These are phyloP conservation scores for Cydia fagiglandana DNA, from an alignment of 1,140 invertebrate species.

Conservation along the genomic window DNA sequence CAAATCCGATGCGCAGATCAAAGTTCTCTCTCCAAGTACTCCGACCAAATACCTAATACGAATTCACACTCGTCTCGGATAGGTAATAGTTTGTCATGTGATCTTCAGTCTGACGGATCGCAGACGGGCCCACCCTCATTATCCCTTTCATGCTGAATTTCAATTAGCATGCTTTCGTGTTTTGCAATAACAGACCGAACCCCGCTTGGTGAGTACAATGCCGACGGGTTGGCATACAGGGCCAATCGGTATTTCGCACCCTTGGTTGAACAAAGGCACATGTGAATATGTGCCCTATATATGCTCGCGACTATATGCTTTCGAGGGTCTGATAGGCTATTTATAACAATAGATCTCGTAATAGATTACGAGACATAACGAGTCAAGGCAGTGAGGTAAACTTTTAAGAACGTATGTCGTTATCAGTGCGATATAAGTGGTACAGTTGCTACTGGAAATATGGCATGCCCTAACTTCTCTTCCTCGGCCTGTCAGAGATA, in stretches of 20 bases:
- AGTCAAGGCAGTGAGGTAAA: background rate
- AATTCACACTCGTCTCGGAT: constrained; percentile 26
- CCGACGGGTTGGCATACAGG: constrained; percentile 16
- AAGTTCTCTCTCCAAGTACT: background rate
- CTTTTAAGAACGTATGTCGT: background rate
- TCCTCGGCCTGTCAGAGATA: too few relatives aligned
- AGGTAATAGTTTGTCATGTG: constrained; percentile 44
- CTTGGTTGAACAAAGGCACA: constrained; percentile 16
- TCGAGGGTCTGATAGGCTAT: constrained; percentile 1
- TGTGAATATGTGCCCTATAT: background rate
- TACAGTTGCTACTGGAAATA: too few relatives aligned
- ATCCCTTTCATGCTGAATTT: constrained; percentile 78
- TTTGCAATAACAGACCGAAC: constrained; percentile 67
- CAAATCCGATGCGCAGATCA: constrained; percentile 3
- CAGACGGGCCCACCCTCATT: constrained; percentile 59
- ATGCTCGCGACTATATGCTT: background rate
- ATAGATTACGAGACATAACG: constrained; percentile 14
- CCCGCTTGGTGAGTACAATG: constrained; percentile 45
- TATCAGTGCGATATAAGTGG: background rate
- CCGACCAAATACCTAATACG: constrained; percentile 10
- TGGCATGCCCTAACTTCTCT: too few relatives aligned
- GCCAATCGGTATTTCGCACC: constrained; percentile 30
- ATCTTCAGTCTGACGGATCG: constrained; percentile 48
- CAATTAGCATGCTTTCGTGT: constrained; percentile 75
- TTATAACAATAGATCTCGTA: constrained; percentile 22